Percentiles rank a stretch among this genome's conserved stretches.
phyloP scores from a whole-genome alignment of 2,888 invertebrate species.

The Himalopsyche kuldschensis region DNA sequence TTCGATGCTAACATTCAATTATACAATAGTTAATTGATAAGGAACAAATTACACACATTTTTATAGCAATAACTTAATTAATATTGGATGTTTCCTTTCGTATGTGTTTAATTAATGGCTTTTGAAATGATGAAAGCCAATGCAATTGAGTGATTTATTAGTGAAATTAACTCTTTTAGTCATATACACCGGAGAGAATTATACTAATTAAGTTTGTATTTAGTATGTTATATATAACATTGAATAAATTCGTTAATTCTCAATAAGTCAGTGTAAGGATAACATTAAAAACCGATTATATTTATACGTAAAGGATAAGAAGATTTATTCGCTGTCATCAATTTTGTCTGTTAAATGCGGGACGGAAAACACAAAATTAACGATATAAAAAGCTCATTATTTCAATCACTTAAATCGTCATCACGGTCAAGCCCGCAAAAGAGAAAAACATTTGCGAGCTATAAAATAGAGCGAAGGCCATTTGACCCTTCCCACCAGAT shows the following conservation, averaged over 20 bases:
- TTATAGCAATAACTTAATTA: neutral
- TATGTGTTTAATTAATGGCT: neutral
- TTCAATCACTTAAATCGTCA: slow-evolving; percentile 1
- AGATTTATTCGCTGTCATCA: neutral
- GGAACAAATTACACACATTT: neutral
- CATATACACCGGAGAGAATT: no score
- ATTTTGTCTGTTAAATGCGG: neutral
- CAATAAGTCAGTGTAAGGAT: no score
- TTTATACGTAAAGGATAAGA: no score
- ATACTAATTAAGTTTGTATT: no score
- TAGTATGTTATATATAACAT: no score
- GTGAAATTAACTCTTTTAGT: neutral
- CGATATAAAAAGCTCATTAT: neutral
- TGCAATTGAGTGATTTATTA: neutral
- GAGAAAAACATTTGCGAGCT: slow-evolving; percentile 19
- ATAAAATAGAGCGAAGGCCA: slow-evolving; percentile 19
- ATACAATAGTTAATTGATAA: neutral
- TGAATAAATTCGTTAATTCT: no score
- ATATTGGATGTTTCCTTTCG: neutral
- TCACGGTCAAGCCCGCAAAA: slow-evolving; percentile 5
- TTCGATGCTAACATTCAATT: neutral
- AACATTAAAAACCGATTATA: no score
- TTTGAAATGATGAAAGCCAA: neutral
- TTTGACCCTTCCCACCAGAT: slow-evolving; percentile 26
- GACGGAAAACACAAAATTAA: neutral